phyloP scores from a whole-genome alignment of 1,140 invertebrate species.

The Lamellibrachia luymesi region DNA sequence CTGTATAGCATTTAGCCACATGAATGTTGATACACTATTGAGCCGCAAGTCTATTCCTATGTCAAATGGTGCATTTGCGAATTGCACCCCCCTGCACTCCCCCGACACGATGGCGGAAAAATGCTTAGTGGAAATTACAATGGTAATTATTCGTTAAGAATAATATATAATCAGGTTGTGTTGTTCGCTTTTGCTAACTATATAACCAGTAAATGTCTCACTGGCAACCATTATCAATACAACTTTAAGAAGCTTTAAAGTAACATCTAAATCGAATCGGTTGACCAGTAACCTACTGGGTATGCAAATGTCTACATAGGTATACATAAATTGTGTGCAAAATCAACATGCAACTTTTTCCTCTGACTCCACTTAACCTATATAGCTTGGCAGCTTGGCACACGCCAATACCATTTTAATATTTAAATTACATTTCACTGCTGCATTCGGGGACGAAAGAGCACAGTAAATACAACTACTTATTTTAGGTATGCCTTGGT shows the following conservation, averaged over 20 bases:
- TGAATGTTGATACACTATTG: neutral
- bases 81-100: neutral
- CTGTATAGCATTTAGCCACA: too few species aligned
- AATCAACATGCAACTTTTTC: too few species aligned
- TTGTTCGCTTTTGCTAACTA: neutral
- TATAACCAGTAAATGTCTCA: neutral
- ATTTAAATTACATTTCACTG: neutral
- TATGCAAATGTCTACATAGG: neutral
- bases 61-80: neutral
- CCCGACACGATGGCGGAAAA: neutral
- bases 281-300: neutral
- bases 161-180: neutral
- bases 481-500: neutral
- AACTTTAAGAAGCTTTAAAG: neutral
- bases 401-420: neutral
- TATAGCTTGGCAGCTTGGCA: too few species aligned
- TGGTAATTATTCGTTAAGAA: neutral
- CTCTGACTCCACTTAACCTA: too few species aligned
- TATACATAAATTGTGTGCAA: neutral
- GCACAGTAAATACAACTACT: too few species aligned
- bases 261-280: neutral
- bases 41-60: neutral
- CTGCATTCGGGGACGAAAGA: neutral
- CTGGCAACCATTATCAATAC: neutral
- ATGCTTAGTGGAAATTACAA: neutral